Base-by-base conservation (phyloP, 2,797 vertebrate species). In the Pangasius krempfi region DNA sequence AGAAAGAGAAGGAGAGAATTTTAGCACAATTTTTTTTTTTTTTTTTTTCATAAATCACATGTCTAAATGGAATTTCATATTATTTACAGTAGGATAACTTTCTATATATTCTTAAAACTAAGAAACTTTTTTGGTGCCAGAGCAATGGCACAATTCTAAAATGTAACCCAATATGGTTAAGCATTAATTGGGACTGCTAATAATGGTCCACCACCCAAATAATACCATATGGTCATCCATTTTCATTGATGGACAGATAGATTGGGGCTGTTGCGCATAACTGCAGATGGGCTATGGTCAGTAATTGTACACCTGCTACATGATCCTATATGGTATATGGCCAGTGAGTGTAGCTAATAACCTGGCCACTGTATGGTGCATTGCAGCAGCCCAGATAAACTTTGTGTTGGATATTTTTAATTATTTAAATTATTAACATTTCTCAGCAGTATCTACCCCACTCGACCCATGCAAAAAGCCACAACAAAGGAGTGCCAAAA, bases 291-390 rank as follows among this genome's bases (percentile, higher is more conserved):
- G 25, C 13, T 27, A 58, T 18, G 5, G 13, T 62, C 22, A 64
- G 80, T 62, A 44, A 62, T 62, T 62, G 58, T 62, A 82, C n/a
- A 82, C 58, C 58, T 64, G 58, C 80, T 47, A n/a, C 37, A 16
- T 62, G 54, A 81, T 40, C 56, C 22, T 37, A 81, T 37, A 37
- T 58, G 54, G 20, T 27, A 82, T 22, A 37, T 22, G n/a, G 14
- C 6, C n/a, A 60, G 14, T 40, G 22, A 27, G 33, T 13, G 33
- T 27, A 60, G 12, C 54, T 60, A 60, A 81, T 81, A 60, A 40
- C 13, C 79, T 58, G 20, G 10, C 33, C 27, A 27, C 20, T 14
- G 33, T 10, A 37, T 62, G 10, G 33, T 60, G 9, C 20, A 81
- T 14, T 5, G 33, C 30, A 81, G 47, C 27, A 18, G 47, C 75